phyloP scores from a whole-genome alignment of 2,888 invertebrate species.

The Pachycephus smyrnensis region DNA sequence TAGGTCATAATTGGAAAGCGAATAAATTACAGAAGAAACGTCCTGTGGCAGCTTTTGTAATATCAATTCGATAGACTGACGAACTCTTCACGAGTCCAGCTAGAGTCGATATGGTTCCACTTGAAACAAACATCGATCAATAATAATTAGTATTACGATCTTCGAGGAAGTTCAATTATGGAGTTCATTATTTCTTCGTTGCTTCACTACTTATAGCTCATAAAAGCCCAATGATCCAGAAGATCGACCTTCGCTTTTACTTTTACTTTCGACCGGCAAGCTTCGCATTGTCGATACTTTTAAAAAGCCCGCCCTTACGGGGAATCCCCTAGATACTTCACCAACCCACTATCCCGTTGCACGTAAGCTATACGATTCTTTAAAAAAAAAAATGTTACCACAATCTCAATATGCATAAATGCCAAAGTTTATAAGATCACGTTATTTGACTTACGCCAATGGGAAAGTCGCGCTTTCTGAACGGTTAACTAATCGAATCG shows the following conservation, averaged over 20 bases:
- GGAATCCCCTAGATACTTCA: neutral
- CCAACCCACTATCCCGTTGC: neutral
- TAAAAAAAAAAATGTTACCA: neutral
- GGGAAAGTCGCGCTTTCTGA: neutral
- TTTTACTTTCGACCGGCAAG: neutral
- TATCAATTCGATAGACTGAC: too few species aligned
- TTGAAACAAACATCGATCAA: neutral
- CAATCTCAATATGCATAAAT: neutral
- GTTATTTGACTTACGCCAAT: neutral
- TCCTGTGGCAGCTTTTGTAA: too few species aligned
- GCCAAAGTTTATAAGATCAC: neutral
- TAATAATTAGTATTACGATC: neutral
- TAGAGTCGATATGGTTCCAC: too few species aligned
- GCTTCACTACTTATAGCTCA: neutral
- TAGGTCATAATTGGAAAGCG: slow-evolving; percentile 38
- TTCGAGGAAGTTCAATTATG: neutral
- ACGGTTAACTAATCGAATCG: neutral
- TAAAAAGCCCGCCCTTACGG: neutral
- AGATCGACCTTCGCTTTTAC: neutral
- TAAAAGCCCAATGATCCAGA: neutral
- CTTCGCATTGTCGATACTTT: neutral
- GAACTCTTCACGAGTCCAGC: too few species aligned
- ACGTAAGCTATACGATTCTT: neutral
- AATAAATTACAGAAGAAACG: slow-evolving; percentile 30
- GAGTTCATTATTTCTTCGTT: neutral